Evolutionary conservation across 2,888 invertebrate genomes (phyloP).

Genomic region (Callinectes sapidus): DNA sequence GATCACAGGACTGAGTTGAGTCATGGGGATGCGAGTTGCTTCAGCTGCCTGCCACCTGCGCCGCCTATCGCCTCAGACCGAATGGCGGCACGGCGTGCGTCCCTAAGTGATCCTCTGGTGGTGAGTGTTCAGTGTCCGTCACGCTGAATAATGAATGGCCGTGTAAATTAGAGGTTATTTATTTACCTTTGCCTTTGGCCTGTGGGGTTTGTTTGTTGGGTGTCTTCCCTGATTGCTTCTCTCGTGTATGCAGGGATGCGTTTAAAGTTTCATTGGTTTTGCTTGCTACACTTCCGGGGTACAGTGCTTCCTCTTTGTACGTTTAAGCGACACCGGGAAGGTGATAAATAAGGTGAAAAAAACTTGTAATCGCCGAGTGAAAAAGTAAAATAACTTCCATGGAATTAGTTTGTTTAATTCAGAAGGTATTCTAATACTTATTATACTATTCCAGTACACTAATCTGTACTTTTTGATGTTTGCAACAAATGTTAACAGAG

Average conservation of each 20-base stretch:
- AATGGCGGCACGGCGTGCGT: background rate
- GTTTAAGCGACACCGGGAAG: no score
- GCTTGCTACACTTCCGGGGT: background rate
- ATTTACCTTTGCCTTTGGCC: background rate
- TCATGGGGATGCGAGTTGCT: background rate
- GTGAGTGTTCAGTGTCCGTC: background rate
- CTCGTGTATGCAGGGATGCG: background rate
- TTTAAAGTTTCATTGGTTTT: background rate
- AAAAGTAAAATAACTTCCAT: no score
- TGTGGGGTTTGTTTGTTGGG: background rate
- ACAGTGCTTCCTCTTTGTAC: background rate
- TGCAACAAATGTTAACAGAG: no score
- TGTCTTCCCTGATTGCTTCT: background rate
- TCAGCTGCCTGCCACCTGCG: background rate
- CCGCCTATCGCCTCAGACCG: background rate
- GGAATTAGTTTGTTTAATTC: no score
- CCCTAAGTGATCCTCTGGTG: background rate
- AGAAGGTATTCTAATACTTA: no score
- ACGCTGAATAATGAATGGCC: background rate
- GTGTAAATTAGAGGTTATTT: constrained; percentile 5
- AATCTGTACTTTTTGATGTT: no score
- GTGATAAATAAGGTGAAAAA: no score
- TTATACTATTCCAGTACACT: no score
- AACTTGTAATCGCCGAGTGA: no score
- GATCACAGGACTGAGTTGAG: background rate